Evolutionary conservation across 2,797 vertebrate genomes (phyloP), one percentile per base, ranked within the genome.

Genomic region (Sciurus vulgaris): DNA sequence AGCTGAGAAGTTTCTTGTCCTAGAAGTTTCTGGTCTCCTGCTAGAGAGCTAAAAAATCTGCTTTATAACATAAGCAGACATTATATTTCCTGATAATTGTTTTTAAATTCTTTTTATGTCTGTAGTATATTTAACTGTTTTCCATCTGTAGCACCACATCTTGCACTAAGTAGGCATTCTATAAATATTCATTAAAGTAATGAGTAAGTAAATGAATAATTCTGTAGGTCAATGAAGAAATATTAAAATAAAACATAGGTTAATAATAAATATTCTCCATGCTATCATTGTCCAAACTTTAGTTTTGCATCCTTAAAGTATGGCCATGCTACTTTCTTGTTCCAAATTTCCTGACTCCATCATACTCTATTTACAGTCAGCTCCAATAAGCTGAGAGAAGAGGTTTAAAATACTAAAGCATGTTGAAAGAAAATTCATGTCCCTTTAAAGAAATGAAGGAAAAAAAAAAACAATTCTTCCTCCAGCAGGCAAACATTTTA

Each of bases 401-500:
- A 59, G 77, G n/a, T 73, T 93, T 95, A 93, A 81, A 91, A 4
- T 44, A 54, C 8, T 51, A 73, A 91, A 76, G 51, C 33, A n/a
- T 61, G 74, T 76, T 87, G 74, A 82, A 94, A 96, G 87, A 83
- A 90, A 95, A 95, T 49, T 47, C 61, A 49, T 72, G 24, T 18
- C 65, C 81, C 76, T 93, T 85, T 81, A 72, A 92, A 96, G 73
- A 56, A 92, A 56, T 56, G 54, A 91, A 82, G 69, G 63, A 63
- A 38, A 83, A 67, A 92, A 63, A 38, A 83, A 67, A 92, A 56
- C 24, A 73, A 20, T 65, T 78, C 44, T 95, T 87, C 63, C 13
- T 88, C 61, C 18, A 90, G 51, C 56, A 79, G 59, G 47, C 81
- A 94, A 97, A 95, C 59, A 76, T 83, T 94, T 91, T 94, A 93